Evolutionary conservation across 2,888 invertebrate genomes (phyloP), one percentile per base, ranked within the genome.

Genomic region (Deilephila elpenor): DNA sequence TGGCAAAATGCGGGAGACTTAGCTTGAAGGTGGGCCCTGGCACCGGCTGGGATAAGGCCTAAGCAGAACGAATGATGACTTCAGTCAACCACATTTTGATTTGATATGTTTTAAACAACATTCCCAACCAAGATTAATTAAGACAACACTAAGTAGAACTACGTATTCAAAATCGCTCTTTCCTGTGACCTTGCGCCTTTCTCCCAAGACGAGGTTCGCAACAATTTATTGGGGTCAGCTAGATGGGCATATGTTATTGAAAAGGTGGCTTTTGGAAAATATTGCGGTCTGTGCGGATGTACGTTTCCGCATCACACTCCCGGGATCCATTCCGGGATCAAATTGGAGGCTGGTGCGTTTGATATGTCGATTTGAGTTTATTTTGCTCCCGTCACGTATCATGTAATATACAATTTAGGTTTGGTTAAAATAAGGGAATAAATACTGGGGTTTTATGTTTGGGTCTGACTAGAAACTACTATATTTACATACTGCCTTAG

Each of bases 241-340:
- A 59, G 73, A 73, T 71, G 72, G 75, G 77, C 75, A 64, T 73
- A 71, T 75, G 78, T 77, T 79, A 82, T 82, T 79, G 78, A 78
- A 79, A 77, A 78, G 75, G 77, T 71, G 76, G 73, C 73, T 71
- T 67, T 67, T 60, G 72, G 71, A 77, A 81, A 76, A 83, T 88
- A 85, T 84, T 83, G 85, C 81, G 83, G 84, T 80, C 74, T 75
- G 60, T 56, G 73, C 74, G 77, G 75, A 80, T 72, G 67, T 75
- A 77, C 77, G 74, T 72, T 72, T 75, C 77, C 77, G 74, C 74
- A 83, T 80, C 78, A 83, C 82, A 82, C 89, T 83, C 86, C 71
- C 59, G 89, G 87, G 89, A 85, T 83, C 80, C 77, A 78, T 85
- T 79, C 76, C 75, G 75, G 78, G 78, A 78, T 79, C 83, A 82